Percentiles rank a stretch among this genome's conserved stretches.
Evolutionary conservation across 2,113 vertebrate species (phyloP).

Genomic region (Psittacus erithacus): DNA sequence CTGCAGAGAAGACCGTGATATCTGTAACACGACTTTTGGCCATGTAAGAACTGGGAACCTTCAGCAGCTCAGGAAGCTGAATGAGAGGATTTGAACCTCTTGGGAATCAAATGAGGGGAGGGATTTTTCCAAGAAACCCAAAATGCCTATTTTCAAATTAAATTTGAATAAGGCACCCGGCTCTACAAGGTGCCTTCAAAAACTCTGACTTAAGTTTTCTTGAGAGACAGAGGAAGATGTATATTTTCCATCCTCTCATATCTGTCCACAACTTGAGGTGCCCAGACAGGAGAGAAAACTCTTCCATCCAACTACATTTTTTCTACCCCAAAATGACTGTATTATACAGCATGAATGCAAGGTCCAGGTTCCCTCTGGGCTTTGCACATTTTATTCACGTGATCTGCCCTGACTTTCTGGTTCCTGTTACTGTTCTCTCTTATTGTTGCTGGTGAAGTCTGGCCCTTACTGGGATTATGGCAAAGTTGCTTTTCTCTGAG

Average conservation of each 20-base stretch:
- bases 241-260: not conserved
- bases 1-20: not conserved
- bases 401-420: constrained; percentile 23
- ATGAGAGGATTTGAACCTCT: not conserved
- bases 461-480: not conserved
- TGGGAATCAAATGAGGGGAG: not conserved
- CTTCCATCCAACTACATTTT: not conserved
- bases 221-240: not conserved
- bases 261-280: not conserved
- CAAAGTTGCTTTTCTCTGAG: not conserved
- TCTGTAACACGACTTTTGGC: not conserved
- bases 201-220: not conserved
- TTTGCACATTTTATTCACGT: not conserved
- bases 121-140: not conserved
- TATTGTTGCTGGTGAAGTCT: not conserved
- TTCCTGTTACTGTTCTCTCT: constrained; percentile 4
- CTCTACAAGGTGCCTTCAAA: not conserved
- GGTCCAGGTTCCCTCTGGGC: not conserved
- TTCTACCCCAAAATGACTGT: not conserved
- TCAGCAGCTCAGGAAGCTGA: not conserved
- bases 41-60: not conserved
- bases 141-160: not conserved
- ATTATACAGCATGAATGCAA: not conserved
- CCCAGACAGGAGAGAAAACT: not conserved
- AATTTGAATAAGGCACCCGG: not conserved